phyloP scores from a whole-genome alignment of 1,140 invertebrate genomes.

The Apocrypta bakeri region DNA sequence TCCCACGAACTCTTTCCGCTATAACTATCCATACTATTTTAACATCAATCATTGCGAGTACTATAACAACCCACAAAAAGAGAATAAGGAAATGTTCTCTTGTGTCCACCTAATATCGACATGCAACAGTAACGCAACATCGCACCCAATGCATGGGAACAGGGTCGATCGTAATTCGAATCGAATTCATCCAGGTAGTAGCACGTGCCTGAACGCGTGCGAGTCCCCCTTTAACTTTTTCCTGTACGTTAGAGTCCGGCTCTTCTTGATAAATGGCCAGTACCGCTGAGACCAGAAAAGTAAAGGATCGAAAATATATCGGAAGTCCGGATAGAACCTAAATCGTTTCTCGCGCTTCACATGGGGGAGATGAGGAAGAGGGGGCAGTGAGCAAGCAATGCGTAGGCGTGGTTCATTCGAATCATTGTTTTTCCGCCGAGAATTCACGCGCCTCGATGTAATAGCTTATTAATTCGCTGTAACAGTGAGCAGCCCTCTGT shows the following conservation, averaged over 20 bases:
- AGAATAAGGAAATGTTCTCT: neutral
- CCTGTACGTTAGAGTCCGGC: neutral
- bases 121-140: neutral
- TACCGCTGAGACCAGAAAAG: neutral
- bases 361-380: too few relatives aligned
- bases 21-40: neutral
- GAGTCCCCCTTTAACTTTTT: neutral
- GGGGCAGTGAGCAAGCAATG: neutral
- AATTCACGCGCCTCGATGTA: conserved; percentile 9
- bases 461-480: conserved; percentile 39
- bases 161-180: conserved; percentile 24
- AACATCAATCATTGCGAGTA: conserved; percentile 28
- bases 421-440: conserved; percentile 11
- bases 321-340: neutral
- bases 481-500: neutral
- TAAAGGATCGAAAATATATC: neutral
- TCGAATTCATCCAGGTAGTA: conserved; percentile 38
- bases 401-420: neutral
- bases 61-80: conserved; percentile 7
- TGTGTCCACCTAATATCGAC: neutral
- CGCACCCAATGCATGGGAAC: conserved; percentile 17
- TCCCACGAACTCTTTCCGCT: neutral
- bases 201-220: conserved; percentile 32
- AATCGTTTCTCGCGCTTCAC: neutral
- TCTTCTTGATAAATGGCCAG: conserved; percentile 37